Evolutionary conservation across 2,888 invertebrate species (phyloP).

Genomic region (Synergus umbraculus): DNA sequence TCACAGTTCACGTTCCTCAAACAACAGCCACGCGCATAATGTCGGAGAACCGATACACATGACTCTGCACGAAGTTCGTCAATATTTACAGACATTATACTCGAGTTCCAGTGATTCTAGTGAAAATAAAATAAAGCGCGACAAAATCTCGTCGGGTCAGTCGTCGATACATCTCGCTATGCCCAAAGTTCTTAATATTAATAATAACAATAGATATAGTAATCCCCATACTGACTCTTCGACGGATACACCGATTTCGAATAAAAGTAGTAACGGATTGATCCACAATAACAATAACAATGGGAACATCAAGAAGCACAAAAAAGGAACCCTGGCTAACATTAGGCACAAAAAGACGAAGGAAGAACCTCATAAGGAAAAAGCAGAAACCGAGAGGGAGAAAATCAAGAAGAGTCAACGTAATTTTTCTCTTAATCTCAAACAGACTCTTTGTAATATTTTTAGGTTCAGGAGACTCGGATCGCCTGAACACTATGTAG

Average conservation of each 20-base stretch:
- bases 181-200: constrained; percentile 75
- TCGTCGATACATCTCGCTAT: constrained; percentile 69
- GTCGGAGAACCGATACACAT: constrained; percentile 88
- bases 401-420: constrained; percentile 82
- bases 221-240: constrained; percentile 76
- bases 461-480: constrained; percentile 84
- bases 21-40: constrained; percentile 80
- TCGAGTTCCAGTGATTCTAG: constrained; percentile 86
- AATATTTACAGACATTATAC: constrained; percentile 89
- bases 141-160: constrained; percentile 63
- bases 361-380: constrained; percentile 68
- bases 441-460: constrained; percentile 91
- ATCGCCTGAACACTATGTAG: constrained; percentile 78
- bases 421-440: constrained; percentile 86
- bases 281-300: constrained; percentile 77
- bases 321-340: constrained; percentile 80
- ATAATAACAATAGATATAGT: constrained; percentile 76
- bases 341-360: constrained; percentile 80
- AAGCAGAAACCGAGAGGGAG: constrained; percentile 76
- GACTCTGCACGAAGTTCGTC: constrained; percentile 90
- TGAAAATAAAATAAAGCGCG: constrained; percentile 78
- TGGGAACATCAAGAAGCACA: constrained; percentile 82
- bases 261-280: constrained; percentile 77
- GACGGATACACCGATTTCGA: constrained; percentile 76
- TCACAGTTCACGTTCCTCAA: constrained; percentile 66